phyloP scores from a whole-genome alignment of 2,797 vertebrate species.

The Sparidentex hasta region DNA sequence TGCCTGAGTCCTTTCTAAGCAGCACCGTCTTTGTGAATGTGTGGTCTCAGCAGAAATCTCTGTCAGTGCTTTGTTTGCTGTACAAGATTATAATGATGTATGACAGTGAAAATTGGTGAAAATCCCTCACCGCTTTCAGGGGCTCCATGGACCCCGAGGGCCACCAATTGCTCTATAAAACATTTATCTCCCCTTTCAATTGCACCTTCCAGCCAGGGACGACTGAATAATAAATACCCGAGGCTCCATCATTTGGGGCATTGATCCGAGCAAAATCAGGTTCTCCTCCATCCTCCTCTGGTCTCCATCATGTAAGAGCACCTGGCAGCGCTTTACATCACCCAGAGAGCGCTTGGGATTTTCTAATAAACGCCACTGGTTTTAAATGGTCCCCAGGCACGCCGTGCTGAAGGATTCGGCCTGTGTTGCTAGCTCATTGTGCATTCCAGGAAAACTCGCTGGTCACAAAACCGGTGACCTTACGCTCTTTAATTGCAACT shows the following conservation, averaged over 20 bases:
- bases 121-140: conserved; percentile 27
- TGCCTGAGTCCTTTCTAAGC: neutral
- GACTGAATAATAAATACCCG: conserved; percentile 71
- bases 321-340: conserved; percentile 52
- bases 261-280: conserved; percentile 66
- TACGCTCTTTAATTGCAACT: conserved; percentile 76
- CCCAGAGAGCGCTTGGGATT: conserved; percentile 53
- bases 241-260: conserved; percentile 59
- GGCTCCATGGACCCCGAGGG: conserved; percentile 23
- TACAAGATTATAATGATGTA: conserved; percentile 46
- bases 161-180: conserved; percentile 47
- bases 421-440: conserved; percentile 52
- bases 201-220: conserved; percentile 45
- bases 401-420: conserved; percentile 53
- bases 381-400: conserved; percentile 66
- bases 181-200: conserved; percentile 62
- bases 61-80: conserved; percentile 40
- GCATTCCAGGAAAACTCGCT: conserved; percentile 67
- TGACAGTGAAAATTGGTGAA: conserved; percentile 33
- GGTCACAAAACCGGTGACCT: conserved; percentile 61
- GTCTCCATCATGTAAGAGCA: conserved; percentile 49
- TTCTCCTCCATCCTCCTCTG: conserved; percentile 29
- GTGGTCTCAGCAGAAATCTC: conserved; percentile 34
- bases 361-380: conserved; percentile 65
- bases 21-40: conserved; percentile 24